Evolutionary conservation across 2,888 invertebrate genomes (phyloP).

Genomic region (Arctia plantaginis): DNA sequence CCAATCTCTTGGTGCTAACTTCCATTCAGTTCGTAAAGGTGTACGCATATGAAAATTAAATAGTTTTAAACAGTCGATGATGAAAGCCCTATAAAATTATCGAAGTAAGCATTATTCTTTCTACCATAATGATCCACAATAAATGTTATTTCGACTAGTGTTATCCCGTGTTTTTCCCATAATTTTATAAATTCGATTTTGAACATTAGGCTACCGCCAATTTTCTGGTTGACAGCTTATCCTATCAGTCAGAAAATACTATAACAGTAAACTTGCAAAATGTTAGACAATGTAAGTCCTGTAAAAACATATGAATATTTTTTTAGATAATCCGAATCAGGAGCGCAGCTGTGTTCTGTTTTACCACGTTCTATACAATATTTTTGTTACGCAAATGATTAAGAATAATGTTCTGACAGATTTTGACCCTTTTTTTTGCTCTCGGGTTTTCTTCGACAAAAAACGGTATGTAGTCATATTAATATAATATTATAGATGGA

Average conservation of each 20-base stretch:
- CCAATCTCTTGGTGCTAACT: too few relatives aligned
- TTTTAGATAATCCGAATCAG: conserved; percentile 19
- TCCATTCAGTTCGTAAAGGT: too few relatives aligned
- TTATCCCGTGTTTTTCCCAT: background rate
- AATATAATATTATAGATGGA: background rate
- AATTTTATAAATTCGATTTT: too few relatives aligned
- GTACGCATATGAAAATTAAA: too few relatives aligned
- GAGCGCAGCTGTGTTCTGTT: conserved; percentile 39
- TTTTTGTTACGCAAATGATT: conserved; percentile 21
- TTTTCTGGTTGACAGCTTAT: conserved; percentile 9
- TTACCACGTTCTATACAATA: conserved; percentile 20
- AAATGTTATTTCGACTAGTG: background rate
- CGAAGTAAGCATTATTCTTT: too few relatives aligned
- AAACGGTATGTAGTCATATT: background rate
- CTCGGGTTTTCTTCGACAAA: conserved; percentile 2
- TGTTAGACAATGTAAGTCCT: background rate
- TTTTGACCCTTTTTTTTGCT: conserved; percentile 13
- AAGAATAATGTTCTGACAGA: conserved; percentile 15
- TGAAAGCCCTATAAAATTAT: too few relatives aligned
- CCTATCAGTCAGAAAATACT: background rate
- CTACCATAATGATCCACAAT: too few relatives aligned
- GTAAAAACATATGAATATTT: conserved; percentile 23
- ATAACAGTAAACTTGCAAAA: background rate
- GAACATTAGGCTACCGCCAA: conserved; percentile 13
- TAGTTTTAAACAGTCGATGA: too few relatives aligned